Evolutionary conservation across 2,888 invertebrate species (phyloP).

Genomic region (Melikaiella ostensackeni): DNA sequence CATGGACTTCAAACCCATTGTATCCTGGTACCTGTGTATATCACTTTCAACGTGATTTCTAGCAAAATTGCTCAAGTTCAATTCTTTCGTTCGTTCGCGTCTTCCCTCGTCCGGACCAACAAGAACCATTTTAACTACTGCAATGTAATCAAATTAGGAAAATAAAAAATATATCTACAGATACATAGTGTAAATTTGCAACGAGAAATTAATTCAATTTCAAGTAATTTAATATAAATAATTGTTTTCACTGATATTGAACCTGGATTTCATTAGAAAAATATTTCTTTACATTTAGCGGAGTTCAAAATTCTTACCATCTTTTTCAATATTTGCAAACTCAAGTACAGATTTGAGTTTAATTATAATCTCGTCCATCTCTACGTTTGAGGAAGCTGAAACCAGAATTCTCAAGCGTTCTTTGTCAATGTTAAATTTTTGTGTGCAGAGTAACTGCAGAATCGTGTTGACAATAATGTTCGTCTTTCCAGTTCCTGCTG

Average conservation of each 20-base stretch:
- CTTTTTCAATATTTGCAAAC: background rate
- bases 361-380: background rate
- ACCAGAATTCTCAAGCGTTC: background rate
- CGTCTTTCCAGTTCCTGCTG: constrained; percentile 24
- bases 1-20: background rate
- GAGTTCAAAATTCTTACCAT: constrained; percentile 6
- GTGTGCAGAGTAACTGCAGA: background rate
- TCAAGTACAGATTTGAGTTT: background rate
- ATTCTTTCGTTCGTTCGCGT: background rate
- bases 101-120: constrained; percentile 5
- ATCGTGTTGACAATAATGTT: constrained; percentile 13
- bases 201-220: too few relatives aligned
- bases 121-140: constrained; percentile 20
- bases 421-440: background rate
- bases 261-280: too few relatives aligned
- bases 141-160: background rate
- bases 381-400: background rate
- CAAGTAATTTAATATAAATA: too few relatives aligned
- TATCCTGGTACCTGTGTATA: background rate
- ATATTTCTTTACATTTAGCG: too few relatives aligned
- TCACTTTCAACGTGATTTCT: constrained; percentile 25
- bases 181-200: too few relatives aligned
- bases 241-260: too few relatives aligned
- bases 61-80: constrained; percentile 9
- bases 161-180: too few relatives aligned